These are phyloP conservation scores for Sycophila texana DNA, from an alignment of 2,888 invertebrate genomes.

Conservation along the genomic window DNA sequence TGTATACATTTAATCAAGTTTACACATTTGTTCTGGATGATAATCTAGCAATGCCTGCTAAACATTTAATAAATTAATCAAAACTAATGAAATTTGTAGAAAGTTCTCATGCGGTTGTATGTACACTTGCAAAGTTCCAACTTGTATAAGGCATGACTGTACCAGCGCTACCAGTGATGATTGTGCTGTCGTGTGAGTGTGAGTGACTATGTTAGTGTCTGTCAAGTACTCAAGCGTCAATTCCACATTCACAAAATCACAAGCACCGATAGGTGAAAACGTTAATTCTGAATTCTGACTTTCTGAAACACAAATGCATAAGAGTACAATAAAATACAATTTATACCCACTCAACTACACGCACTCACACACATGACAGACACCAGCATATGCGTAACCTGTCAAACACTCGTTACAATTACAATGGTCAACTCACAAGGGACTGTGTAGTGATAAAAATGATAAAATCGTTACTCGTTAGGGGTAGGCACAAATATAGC, in stretches of 20 bases:
- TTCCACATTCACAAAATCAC: neutral
- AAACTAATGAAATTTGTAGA: constrained; percentile 9
- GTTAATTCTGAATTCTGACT: no score
- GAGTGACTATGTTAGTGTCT: no score
- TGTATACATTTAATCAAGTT: neutral
- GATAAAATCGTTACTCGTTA: no score
- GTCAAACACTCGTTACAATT: constrained; percentile 9
- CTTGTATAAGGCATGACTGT: no score
- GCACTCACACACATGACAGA: neutral
- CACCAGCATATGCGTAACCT: constrained; percentile 42
- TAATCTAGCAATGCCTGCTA: constrained; percentile 2
- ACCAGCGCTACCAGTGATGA: no score
- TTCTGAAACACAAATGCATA: no score
- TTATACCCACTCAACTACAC: neutral
- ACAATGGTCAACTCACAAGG: no score
- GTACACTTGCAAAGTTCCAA: no score
- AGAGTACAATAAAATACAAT: no score
- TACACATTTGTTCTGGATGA: neutral
- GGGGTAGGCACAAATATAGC: no score
- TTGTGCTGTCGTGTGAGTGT: no score
- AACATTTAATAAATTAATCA: neutral
- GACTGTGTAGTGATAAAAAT: no score
- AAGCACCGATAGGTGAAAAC: neutral
- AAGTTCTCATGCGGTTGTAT: neutral
- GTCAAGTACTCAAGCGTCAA: constrained; percentile 20